phyloP scores from a whole-genome alignment of 37 sponge, comb jelly and placozoan species.

The Bolinopsis microptera region DNA sequence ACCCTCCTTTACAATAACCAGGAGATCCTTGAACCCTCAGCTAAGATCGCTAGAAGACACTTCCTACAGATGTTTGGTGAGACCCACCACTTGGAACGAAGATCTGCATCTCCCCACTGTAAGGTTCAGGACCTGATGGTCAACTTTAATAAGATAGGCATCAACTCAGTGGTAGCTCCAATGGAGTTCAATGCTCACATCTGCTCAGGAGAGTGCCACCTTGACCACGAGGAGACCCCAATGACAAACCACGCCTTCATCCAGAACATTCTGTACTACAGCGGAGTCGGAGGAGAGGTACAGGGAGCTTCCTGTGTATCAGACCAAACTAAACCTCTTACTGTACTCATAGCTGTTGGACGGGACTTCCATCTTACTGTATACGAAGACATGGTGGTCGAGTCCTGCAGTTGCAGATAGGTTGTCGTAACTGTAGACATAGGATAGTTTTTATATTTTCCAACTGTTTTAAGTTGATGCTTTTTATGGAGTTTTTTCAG shows the following conservation, averaged over 20 bases:
- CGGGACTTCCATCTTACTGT: slow-evolving; percentile 15
- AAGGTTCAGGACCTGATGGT: not conserved
- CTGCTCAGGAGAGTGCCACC: not conserved
- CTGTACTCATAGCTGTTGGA: slow-evolving; percentile 12
- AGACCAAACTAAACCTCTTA: not conserved
- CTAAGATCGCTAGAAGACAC: slow-evolving; percentile 10
- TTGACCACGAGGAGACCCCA: slow-evolving; percentile 32
- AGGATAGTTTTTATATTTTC: not conserved
- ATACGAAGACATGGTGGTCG: slow-evolving; percentile 43
- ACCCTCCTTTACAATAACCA: not conserved
- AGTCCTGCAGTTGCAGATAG: slow-evolving; percentile 28
- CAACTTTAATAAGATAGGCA: not conserved
- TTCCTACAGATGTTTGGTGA: slow-evolving; percentile 35
- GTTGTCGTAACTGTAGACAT: not conserved
- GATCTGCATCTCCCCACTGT: not conserved
- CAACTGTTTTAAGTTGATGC: slow-evolving; percentile 32
- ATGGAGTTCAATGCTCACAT: slow-evolving; percentile 14
- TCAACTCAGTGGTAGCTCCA: slow-evolving; percentile 9
- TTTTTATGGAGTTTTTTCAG: too few species aligned
- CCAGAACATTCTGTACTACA: slow-evolving; percentile 7
- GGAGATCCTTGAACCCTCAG: slow-evolving; percentile 8
- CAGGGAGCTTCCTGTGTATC: slow-evolving; percentile 19
- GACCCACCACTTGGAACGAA: not conserved
- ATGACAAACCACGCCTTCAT: slow-evolving; percentile 56
- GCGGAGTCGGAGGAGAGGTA: not conserved